Evolutionary conservation across 1,140 invertebrate genomes (phyloP).

Genomic region (Drosophila cardini): DNA sequence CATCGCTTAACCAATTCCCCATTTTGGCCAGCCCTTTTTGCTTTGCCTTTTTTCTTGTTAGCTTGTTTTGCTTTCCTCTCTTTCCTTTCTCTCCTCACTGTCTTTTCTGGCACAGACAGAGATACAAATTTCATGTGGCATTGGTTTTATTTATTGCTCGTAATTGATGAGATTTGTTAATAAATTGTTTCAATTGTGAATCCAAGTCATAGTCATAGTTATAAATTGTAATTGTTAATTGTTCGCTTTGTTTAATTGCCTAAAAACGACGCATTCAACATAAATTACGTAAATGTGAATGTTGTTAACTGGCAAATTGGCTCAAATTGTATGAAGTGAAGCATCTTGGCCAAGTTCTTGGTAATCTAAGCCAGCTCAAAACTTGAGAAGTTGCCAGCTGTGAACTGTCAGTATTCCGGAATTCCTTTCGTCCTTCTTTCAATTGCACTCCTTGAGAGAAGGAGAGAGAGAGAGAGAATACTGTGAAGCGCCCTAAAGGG

Average conservation of each 20-base stretch:
- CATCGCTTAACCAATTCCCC: constrained; percentile 5
- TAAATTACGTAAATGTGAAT: constrained; percentile 15
- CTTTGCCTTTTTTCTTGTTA: constrained; percentile 12
- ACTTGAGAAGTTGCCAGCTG: constrained; percentile 12
- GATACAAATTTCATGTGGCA: constrained; percentile 6
- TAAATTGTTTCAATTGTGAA: constrained; percentile 67
- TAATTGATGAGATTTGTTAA: constrained; percentile 71
- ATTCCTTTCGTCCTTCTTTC: constrained; percentile 30
- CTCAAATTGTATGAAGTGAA: constrained; percentile 21
- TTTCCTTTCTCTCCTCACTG: background rate
- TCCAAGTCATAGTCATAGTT: constrained; percentile 60
- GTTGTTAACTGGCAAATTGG: constrained; percentile 11
- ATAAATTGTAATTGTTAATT: constrained; percentile 66
- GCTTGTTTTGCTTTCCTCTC: background rate
- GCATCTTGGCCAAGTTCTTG: constrained; percentile 2
- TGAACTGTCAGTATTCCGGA: constrained; percentile 15
- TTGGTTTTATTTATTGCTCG: constrained; percentile 40
- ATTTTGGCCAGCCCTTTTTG: background rate
- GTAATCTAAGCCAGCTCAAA: constrained; percentile 17
- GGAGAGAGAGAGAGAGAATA: too few relatives aligned
- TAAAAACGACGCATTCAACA: constrained; percentile 16
- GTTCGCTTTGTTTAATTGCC: constrained; percentile 34
- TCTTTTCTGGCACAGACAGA: constrained; percentile 22
- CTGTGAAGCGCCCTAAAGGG: constrained; percentile 52
- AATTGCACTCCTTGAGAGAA: constrained; percentile 25